Evolutionary conservation across 2,113 vertebrate species (phyloP).

Genomic region (Prietella phreatophila): DNA sequence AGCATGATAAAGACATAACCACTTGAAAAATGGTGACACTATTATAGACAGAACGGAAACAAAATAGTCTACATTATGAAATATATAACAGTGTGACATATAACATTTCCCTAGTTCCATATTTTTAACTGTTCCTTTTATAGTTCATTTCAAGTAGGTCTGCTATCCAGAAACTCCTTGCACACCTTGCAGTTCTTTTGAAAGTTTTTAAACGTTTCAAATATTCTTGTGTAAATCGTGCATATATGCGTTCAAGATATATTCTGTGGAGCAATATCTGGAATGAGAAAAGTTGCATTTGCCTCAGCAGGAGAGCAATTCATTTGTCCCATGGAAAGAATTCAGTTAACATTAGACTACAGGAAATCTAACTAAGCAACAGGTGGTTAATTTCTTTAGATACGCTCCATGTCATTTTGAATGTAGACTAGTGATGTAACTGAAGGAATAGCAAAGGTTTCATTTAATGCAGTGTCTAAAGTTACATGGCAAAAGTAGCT

Average conservation of each 20-base stretch:
- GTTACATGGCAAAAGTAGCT: not conserved
- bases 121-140: not conserved
- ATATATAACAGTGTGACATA: not conserved
- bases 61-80: not conserved
- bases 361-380: not conserved
- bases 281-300: not conserved
- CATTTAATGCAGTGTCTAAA: not conserved
- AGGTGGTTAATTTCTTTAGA: not conserved
- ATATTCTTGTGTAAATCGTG: not conserved
- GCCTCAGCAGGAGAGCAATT: not conserved
- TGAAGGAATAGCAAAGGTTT: not conserved
- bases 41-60: not conserved
- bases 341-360: not conserved
- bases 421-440: not conserved
- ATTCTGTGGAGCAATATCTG: not conserved
- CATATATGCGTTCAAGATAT: not conserved
- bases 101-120: not conserved
- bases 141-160: not conserved
- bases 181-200: not conserved
- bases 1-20: not conserved
- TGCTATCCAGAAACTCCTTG: not conserved
- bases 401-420: not conserved
- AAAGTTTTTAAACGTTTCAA: not conserved
- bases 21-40: not conserved
- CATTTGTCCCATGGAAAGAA: not conserved